Percentiles rank a stretch among this genome's conserved stretches.
Conservation (phyloP, 2,113 vertebrate species). For the Hydropotes inermis region DNA sequence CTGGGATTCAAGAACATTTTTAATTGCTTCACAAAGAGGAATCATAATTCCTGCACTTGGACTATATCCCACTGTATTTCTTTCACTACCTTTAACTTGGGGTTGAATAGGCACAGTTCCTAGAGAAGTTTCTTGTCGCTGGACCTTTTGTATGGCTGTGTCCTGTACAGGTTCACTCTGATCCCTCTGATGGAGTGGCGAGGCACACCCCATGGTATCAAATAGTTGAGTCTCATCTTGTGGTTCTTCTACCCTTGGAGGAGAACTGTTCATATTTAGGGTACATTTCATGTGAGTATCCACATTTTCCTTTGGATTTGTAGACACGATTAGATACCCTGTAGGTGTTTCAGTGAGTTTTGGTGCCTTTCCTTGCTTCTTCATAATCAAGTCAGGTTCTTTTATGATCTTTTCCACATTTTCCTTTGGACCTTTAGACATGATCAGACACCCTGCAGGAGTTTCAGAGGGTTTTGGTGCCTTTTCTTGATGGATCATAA, state of each 20-base stretch:
- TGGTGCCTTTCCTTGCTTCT: background rate
- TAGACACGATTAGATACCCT: background rate
- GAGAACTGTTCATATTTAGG: background rate
- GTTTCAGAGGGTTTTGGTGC: background rate
- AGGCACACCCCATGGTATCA: background rate
- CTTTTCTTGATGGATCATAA: background rate
- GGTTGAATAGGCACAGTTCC: background rate
- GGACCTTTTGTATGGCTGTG: background rate
- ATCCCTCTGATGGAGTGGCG: no score
- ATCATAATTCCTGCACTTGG: background rate
- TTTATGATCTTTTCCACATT: background rate
- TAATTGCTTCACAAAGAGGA: conserved; percentile 21
- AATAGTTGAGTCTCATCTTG: background rate
- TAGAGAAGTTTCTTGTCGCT: background rate
- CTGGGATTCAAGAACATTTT: background rate
- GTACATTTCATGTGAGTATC: background rate
- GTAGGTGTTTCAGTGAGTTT: background rate
- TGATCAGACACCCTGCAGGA: background rate
- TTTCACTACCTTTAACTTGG: background rate
- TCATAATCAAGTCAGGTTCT: background rate
- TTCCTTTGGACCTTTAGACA: background rate
- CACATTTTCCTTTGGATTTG: background rate
- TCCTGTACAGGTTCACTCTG: background rate
- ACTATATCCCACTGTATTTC: background rate
- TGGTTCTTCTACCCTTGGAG: background rate